phyloP scores from a whole-genome alignment of 2,888 invertebrate species.

The Cylindroiulus punctatus region DNA sequence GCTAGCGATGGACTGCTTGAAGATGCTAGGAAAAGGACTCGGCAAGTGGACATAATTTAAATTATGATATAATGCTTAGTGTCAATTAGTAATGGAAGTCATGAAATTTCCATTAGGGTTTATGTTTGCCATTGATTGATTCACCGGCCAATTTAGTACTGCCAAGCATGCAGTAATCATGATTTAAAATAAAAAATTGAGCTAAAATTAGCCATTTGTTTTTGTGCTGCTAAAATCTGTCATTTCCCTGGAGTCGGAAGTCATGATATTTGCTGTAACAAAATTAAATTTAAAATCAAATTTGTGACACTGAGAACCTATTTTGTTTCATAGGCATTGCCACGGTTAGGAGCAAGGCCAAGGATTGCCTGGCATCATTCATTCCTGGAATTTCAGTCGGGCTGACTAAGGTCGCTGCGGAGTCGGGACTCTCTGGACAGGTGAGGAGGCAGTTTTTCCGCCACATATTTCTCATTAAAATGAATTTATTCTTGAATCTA shows the following conservation, averaged over 20 bases:
- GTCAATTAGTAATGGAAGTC: no score
- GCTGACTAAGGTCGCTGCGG: conserved; percentile 47
- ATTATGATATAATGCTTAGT: no score
- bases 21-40: neutral
- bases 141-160: no score
- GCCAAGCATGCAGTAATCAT: no score
- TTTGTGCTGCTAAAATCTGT: no score
- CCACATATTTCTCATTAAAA: neutral
- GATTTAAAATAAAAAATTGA: no score
- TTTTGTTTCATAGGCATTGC: neutral
- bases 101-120: no score
- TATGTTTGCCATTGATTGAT: no score
- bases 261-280: no score
- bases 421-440: conserved; percentile 46
- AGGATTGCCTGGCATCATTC: conserved; percentile 29
- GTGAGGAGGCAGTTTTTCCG: conserved; percentile 2
- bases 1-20: conserved; percentile 28
- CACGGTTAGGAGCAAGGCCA: neutral
- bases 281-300: no score
- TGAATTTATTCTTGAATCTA: neutral
- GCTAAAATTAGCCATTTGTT: no score
- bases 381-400: conserved; percentile 42
- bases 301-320: neutral
- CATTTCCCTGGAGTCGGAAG: no score
- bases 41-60: neutral